Base-by-base conservation (phyloP, 2,797 vertebrate genomes). In the Echiichthys vipera region DNA sequence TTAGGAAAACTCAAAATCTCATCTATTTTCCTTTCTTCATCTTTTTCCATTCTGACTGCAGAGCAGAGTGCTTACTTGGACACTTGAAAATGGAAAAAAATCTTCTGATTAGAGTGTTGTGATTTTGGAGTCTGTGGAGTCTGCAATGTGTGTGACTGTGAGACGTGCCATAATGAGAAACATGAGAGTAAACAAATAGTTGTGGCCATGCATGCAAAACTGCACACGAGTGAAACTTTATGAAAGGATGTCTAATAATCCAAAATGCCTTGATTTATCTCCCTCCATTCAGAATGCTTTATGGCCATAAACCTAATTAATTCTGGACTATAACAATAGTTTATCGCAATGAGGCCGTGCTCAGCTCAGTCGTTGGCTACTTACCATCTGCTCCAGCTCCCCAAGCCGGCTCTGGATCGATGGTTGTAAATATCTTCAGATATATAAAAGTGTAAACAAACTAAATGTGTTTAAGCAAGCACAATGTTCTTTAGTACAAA, bases 241-340 rank as follows among this genome's bases (percentile, higher is more conserved):
- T 85, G 69, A 91, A 84, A 70, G 71, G 62, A 45, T 22, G 61
- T 85, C 78, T 89, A 84, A 90, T 91, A 84, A 58, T 76, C 71
- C 72, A 39, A 74, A 30, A 76, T 47, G 58, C 65, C 37, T 50
- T 80, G 71, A 91, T 89, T 90, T 83, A 91, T 89, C 65, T 63
- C 24, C 15, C 42, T 45, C 71, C 71, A 80, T 80, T 89, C 54
- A 56, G 45, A 82, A 74, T 84, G 72, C 29, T 92, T 92, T 82
- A 89, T 84, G 75, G 74, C 74, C 77, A 88, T 89, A 78, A 87
- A 83, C 24, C 50, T 89, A 71, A 91, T 93, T 89, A 89, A 86
- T 89, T 78, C 78, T 29, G 59, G 77, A 88, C 84, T 71, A 85
- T 93, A 89, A 92, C 84, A 85, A 79, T 90, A 83, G 82, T 92